Percentiles rank a stretch among this genome's conserved stretches.
Evolutionary conservation across 2,888 invertebrate genomes (phyloP).

Genomic region (Himalopsyche anomala): DNA sequence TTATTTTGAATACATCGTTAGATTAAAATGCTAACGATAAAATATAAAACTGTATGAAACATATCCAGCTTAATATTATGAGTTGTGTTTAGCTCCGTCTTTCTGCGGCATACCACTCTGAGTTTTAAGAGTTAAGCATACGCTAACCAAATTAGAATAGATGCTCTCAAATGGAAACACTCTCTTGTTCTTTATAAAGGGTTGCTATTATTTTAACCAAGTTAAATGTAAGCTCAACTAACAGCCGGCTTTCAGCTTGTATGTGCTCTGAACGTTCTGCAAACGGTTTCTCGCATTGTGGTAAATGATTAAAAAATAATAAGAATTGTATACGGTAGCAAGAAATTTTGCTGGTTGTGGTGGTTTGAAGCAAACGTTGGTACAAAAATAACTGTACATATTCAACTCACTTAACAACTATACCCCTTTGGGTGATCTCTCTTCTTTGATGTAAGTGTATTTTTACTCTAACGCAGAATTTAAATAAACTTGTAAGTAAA

Average conservation of each 20-base stretch:
- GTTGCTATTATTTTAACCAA: conserved; percentile 42
- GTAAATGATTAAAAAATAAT: conserved; percentile 36
- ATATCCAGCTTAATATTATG: conserved; percentile 11
- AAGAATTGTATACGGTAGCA: neutral
- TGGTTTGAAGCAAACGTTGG: too few relatives aligned
- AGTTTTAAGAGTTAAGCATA: conserved; percentile 30
- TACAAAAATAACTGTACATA: too few relatives aligned
- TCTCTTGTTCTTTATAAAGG: conserved; percentile 38
- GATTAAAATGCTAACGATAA: neutral
- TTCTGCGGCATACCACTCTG: conserved; percentile 27
- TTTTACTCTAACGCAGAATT: too few relatives aligned
- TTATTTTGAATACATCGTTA: neutral
- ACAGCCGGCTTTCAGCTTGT: neutral
- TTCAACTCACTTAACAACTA: too few relatives aligned
- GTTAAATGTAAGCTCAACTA: conserved; percentile 36
- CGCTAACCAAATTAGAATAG: conserved; percentile 35
- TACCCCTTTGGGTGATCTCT: too few relatives aligned
- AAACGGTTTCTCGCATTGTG: conserved; percentile 1
- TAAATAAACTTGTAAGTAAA: too few relatives aligned
- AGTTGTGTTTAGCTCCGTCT: conserved; percentile 15
- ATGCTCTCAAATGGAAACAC: conserved; percentile 38
- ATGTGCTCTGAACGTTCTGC: conserved; percentile 16
- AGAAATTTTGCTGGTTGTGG: too few relatives aligned
- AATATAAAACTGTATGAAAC: neutral
- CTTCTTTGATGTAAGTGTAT: too few relatives aligned